Evolutionary conservation across 2,888 invertebrate genomes (phyloP), one percentile per base, ranked within the genome.

Genomic region (Agrochola circellaris): DNA sequence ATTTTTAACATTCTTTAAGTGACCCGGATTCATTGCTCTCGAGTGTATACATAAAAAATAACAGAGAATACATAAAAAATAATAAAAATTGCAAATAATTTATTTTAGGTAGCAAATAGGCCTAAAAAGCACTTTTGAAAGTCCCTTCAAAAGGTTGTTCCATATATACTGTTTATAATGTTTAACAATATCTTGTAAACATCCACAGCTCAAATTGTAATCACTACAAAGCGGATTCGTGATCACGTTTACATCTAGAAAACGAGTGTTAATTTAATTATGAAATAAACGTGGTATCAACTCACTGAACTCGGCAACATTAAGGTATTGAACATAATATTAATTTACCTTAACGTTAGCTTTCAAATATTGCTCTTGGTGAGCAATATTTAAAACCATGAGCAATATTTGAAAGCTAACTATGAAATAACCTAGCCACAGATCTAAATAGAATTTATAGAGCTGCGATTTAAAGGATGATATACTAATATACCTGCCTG

Each of bases 311-410:
- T 34, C 7, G 3, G 42, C 42, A 73, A 42, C 13, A 6, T n/a
- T 38, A 73, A 42, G 30, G 30, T n/a, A 38, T 38, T 30, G 38
- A n/a, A 45, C 20, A 73, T 45, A 17, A 73, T 73, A 17, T 56
- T 30, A 73, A 73, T 73, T 23, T 56, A 42, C 72, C 23, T 70
- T 23, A 26, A 54, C 30, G 38, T 23, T 73, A 54, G 54, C 13
- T 72, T 73, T 30, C 42, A 73, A 42, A 15, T 20, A 9, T 26
- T 71, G 20, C n/a, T 68, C 6, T n/a, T n/a, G n/a, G n/a, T n/a
- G n/a, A n/a, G n/a, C n/a, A n/a, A n/a, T n/a, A n/a, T n/a, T n/a
- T n/a, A n/a, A n/a, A n/a, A n/a, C n/a, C n/a, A n/a, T n/a, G n/a
- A n/a, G n/a, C n/a, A n/a, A n/a, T n/a, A n/a, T n/a, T n/a, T n/a